Base-by-base conservation (phyloP, 2,113 vertebrate genomes). In the Larimichthys polyactis region DNA sequence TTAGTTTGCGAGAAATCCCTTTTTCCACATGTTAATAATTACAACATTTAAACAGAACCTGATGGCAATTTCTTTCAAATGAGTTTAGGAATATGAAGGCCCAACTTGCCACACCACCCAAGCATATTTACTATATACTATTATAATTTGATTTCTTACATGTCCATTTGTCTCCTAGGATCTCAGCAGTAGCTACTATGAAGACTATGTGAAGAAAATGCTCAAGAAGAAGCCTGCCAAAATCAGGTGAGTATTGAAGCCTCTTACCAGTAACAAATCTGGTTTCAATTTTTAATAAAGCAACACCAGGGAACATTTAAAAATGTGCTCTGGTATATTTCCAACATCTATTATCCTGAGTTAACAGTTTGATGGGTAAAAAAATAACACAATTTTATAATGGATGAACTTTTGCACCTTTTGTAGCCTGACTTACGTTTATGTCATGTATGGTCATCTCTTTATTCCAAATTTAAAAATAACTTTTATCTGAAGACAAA, bases 121-220 rank as follows among this genome's bases (percentile, higher is more conserved):
- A 5, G 22, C 15, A 0, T 17, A 4, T 66, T 51, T 52, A 59
- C 16, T 63, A 4, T 60, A 0, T 60, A 19, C 10, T 22, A 0
- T 22, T 51, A 43, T 71, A 3, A 19, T 51, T 36, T 73, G n/a
- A 3, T 62, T 66, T 1, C 11, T 59, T 3, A 19, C 16, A 62
- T 44, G 27, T 89, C 16, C 29, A 17, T 75, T 40, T 52, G 22
- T 55, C 15, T 48, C 36, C 8, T 51, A 99, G 97, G 94, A 95
- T 78, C 87, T 93, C 0, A 94, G 88, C 76, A 89, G 81, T 76
- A 89, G 88, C 70, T 97, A 96, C 78, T 96, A 96, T 46, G 91
- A 91, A 87, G 93, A 95, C 46, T 99, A 99, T 78, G 95, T 99
- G 24, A 96, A 95, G 90, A 91, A 89, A 0, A 51, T 97, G n/a